These are phyloP conservation scores for Copsychus sechellarum DNA, from an alignment of 2,113 vertebrate genomes.

Conservation along the genomic window DNA sequence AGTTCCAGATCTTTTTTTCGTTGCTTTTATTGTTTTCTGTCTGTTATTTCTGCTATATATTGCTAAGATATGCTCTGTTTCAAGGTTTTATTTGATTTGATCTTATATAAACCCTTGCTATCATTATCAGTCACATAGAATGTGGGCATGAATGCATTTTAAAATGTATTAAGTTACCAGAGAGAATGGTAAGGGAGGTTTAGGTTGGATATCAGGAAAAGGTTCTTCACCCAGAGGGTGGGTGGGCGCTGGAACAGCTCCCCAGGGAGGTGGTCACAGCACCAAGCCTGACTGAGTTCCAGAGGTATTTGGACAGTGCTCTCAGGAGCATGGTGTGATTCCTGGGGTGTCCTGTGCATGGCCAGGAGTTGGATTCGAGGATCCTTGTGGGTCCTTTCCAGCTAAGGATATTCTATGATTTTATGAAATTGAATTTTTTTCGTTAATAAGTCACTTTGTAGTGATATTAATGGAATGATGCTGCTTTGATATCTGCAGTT, in stretches of 20 bases:
- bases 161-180: not conserved
- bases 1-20: not conserved
- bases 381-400: not conserved
- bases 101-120: not conserved
- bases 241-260: not conserved
- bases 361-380: not conserved
- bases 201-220: not conserved
- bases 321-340: not conserved
- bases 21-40: not conserved
- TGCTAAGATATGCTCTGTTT: not conserved
- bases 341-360: not conserved
- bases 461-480: not conserved
- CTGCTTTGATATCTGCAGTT: not conserved
- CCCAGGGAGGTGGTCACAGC: accelerated
- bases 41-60: not conserved
- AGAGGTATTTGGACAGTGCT: not conserved
- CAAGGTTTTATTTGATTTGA: not conserved
- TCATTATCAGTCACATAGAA: not conserved
- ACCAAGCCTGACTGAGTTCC: not conserved
- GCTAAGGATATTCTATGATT: not conserved
- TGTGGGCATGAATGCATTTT: not conserved
- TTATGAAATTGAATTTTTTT: not conserved
- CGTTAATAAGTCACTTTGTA: not conserved
- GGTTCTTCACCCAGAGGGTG: not conserved
- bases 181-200: not conserved